phyloP scores from a whole-genome alignment of 2,888 invertebrate genomes.

The Venustoraphidia nigricollis region DNA sequence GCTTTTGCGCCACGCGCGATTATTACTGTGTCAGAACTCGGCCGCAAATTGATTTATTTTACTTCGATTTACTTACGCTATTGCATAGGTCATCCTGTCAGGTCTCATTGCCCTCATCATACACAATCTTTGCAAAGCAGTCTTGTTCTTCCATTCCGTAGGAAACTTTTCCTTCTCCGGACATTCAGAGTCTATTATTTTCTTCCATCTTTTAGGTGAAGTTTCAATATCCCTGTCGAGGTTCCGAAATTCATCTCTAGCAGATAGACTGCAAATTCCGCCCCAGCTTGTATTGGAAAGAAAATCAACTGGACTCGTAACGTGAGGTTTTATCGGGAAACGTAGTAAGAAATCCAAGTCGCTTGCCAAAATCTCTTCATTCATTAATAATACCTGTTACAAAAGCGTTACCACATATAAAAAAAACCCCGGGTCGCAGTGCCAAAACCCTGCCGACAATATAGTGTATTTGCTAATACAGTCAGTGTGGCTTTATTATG shows the following conservation, averaged over 20 bases:
- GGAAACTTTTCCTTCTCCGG: constrained; percentile 95
- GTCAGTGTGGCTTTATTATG: too few relatives aligned
- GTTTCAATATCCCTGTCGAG: constrained; percentile 91
- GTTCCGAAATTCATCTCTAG: constrained; percentile 84
- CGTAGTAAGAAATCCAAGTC: constrained; percentile 87
- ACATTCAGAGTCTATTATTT: constrained; percentile 85
- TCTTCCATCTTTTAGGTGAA: constrained; percentile 94
- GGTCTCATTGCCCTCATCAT: constrained; percentile 89
- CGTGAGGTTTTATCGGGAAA: constrained; percentile 84
- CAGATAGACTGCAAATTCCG: constrained; percentile 79
- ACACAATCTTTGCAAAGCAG: constrained; percentile 81
- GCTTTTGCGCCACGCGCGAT: too few relatives aligned
- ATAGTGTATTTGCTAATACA: too few relatives aligned
- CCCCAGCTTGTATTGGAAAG: constrained; percentile 88
- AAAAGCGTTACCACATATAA: not conserved
- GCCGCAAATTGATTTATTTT: not conserved
- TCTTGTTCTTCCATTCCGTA: constrained; percentile 96
- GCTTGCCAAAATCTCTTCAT: constrained; percentile 66
- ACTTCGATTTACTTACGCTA: constrained; percentile 46
- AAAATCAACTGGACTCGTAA: constrained; percentile 89
- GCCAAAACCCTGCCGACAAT: too few relatives aligned
- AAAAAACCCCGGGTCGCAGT: too few relatives aligned
- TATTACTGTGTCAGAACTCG: too few relatives aligned
- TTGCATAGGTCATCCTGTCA: constrained; percentile 92
- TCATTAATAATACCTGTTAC: constrained; percentile 65